Base-by-base conservation (phyloP, 2,797 vertebrate genomes). In the Poeciliopsis turneri region DNA sequence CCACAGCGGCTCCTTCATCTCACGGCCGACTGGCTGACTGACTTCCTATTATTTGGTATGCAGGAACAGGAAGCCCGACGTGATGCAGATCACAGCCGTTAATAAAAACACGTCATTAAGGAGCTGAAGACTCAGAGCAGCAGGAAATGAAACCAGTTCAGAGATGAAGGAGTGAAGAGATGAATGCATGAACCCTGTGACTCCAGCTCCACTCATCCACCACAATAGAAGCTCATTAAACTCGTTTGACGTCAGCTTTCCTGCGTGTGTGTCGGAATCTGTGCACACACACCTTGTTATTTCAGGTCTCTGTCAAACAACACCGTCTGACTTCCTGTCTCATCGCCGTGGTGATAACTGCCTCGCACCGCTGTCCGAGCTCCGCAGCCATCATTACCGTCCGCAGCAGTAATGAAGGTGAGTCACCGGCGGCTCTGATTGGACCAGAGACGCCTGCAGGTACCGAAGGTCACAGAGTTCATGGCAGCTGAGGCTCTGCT, bases 361-460 rank as follows among this genome's bases (percentile, higher is more conserved):
- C n/a, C 53, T 78, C 75, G 49, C 70, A 59, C 41, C 43, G 43
- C 64, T 45, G 36, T 59, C 74, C 77, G 66, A 57, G 61, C 3
- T 51, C 55, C 69, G 72, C 68, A 72, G 61, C 75, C 9, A 59
- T 78, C 81, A 53, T 75, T 76, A 49, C 68, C 53, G 30, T 82
- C 61, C 51, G 57, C 57, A 10, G 72, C 20, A 4, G 74, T 80
- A 55, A 70, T 33, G 71, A 79, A 36, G 43, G 78, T 81, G 89
- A 86, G 57, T 87, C 89, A 84, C 79, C 76, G 33, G 1, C 81
- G 25, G 77, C 69, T 77, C 49, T 81, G 84, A 85, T 82, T 78
- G 83, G 79, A 64, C 43, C n/a, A 39, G 15, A 77, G 68, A 55
- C 45, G 43, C 72, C 39, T 2, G 72, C 69, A 41, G 61, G 3